Conservation (phyloP, 2,888 invertebrate genomes). For the Andrena haemorrhoa region DNA sequence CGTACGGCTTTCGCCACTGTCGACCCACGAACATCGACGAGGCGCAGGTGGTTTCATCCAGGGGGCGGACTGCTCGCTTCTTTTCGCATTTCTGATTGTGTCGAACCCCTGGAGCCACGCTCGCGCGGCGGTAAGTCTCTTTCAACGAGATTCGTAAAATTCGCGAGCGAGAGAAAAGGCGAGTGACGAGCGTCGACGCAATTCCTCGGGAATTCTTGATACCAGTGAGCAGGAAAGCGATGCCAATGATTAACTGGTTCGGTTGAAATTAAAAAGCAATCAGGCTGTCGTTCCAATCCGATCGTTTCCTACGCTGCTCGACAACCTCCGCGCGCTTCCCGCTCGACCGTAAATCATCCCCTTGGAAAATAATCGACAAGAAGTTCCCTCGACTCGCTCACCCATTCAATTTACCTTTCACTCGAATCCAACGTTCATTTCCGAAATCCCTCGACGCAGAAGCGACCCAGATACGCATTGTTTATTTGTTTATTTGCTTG, state of each 20-base stretch:
- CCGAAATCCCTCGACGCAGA: not conserved
- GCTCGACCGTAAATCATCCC: not conserved
- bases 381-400: not conserved
- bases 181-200: not conserved
- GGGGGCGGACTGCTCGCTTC: not conserved
- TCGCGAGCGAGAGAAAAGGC: not conserved
- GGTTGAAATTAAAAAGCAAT: conserved; percentile 16
- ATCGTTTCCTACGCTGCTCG: conserved; percentile 13
- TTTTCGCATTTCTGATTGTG: not conserved
- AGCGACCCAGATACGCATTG: not conserved
- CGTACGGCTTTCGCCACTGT: not conserved
- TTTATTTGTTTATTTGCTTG: no score
- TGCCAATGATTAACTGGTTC: conserved; percentile 29
- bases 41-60: not conserved
- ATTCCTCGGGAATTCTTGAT: not conserved
- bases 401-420: not conserved
- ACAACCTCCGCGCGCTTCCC: not conserved
- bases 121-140: not conserved
- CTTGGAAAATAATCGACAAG: conserved; percentile 9
- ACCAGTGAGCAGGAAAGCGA: not conserved
- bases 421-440: not conserved
- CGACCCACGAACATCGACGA: not conserved
- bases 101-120: not conserved
- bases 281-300: conserved; percentile 10
- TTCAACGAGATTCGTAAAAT: not conserved